These are phyloP conservation scores for Phocides pigmalion DNA, from an alignment of 1,140 invertebrate species.

Conservation along the genomic window DNA sequence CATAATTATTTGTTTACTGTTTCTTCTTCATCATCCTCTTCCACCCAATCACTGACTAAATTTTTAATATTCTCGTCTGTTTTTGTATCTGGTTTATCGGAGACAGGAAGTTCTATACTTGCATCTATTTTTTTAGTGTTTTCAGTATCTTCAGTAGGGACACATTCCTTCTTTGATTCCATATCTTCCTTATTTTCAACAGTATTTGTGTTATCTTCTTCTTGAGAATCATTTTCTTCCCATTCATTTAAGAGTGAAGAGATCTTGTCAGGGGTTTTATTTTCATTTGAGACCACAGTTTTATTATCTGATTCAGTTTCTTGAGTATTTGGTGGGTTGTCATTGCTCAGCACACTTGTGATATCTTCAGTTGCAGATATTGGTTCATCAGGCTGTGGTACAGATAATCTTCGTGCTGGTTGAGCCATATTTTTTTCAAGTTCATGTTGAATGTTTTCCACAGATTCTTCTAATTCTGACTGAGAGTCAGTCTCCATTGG, in stretches of 20 bases:
- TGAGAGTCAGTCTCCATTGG: slow-evolving; percentile 33
- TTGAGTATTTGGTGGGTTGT: not conserved
- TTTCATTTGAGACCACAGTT: slow-evolving; percentile 9
- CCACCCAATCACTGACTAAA: slow-evolving; percentile 77
- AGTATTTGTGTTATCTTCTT: slow-evolving; percentile 29
- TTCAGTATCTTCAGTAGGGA: slow-evolving; percentile 3
- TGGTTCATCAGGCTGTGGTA: not conserved
- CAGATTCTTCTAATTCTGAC: slow-evolving; percentile 71
- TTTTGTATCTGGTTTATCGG: slow-evolving; percentile 40
- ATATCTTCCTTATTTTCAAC: slow-evolving; percentile 31
- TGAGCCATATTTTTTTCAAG: slow-evolving; percentile 57
- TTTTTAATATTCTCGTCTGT: slow-evolving; percentile 67
- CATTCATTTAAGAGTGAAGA: slow-evolving; percentile 79
- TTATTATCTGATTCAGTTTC: not conserved
- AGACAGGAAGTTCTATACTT: slow-evolving; percentile 1
- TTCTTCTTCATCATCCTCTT: slow-evolving; percentile 68
- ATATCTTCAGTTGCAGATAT: not conserved
- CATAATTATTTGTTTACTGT: not conserved
- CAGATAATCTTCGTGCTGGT: slow-evolving; percentile 13
- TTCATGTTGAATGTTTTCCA: slow-evolving; percentile 80
- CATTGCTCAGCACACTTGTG: not conserved
- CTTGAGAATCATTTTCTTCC: slow-evolving; percentile 82
- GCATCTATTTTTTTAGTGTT: slow-evolving; percentile 10
- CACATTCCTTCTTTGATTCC: slow-evolving; percentile 20
- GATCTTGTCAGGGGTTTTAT: slow-evolving; percentile 63